Base-by-base conservation (phyloP, 2,113 vertebrate genomes). In the Heteronetta atricapilla region DNA sequence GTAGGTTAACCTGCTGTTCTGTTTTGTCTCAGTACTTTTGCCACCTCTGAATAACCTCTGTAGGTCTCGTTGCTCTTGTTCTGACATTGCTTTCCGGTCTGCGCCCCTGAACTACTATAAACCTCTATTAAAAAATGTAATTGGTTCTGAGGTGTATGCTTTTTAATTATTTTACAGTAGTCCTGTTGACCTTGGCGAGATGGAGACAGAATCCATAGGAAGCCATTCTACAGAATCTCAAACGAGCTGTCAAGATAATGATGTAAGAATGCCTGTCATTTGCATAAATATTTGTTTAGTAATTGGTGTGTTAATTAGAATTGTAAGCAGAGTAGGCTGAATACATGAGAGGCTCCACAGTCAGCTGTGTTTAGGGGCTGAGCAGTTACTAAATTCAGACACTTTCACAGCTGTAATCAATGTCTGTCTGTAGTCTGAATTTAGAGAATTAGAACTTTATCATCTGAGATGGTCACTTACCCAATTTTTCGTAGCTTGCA, bases 161-260 rank as follows among this genome's bases (percentile, higher is more conserved):
- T 87, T 33, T 64, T 8, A 46, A 81, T 89, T 4, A 38, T 86
- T 90, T 92, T 79, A 4, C 82, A 99, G 99, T 69, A 98, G 95
- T 16, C 98, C 98, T 78, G 97, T 99, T 62, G 98, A 97, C 83
- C 97, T 99, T 7, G 98, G 98, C 33, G 99, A 99, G 46, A 99
- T 99, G 99, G 99, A 99, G 96, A 98, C 98, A 3, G 98, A 99
- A 66, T 98, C 98, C 38, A 96, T 98, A 4, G 97, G 97, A 64
- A 98, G 98, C 74, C 96, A 94, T 79, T 96, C 98, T 58, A 90
- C 97, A 3, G 98, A 98, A 70, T 96, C 97, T 62, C 98, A 95
- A 55, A 86, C 73, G 0, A 97, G 95, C 82, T 97, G 95, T 59
- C 98, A 97, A 67, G 97, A 97, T 21, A 96, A 95, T 55, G 91